Percentiles rank a stretch among this genome's conserved stretches.
Evolutionary conservation across 2,888 invertebrate species (phyloP).

Genomic region (Phalangium opilio): DNA sequence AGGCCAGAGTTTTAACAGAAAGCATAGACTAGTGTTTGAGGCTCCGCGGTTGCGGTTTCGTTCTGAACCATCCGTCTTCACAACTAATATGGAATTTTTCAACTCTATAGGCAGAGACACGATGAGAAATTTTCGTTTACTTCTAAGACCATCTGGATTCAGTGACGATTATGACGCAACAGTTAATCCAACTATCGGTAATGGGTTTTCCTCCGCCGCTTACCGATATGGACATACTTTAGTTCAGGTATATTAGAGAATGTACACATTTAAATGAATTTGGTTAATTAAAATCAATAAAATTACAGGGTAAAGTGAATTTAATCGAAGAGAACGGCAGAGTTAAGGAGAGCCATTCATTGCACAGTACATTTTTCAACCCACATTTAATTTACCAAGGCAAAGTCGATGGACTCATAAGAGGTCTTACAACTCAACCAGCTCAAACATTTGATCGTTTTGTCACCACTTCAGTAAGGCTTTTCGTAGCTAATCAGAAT

Average conservation of each 20-base stretch:
- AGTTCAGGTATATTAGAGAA: constrained; percentile 15
- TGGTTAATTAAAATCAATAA: too few species aligned
- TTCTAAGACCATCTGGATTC: constrained; percentile 21
- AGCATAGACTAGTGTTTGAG: too few species aligned
- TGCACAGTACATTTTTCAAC: constrained; percentile 19
- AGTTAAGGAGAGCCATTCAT: constrained; percentile 3
- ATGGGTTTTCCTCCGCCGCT: constrained; percentile 27
- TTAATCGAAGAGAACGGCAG: constrained; percentile 9
- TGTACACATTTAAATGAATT: too few species aligned
- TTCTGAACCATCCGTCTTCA: neutral
- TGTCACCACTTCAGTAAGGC: constrained; percentile 11
- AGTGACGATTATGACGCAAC: constrained; percentile 19
- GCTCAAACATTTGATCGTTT: constrained; percentile 14
- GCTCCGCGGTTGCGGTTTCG: too few species aligned
- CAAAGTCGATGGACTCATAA: constrained; percentile 15
- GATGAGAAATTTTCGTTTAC: constrained; percentile 26
- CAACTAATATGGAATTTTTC: neutral
- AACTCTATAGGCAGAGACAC: constrained; percentile 19
- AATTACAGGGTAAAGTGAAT: constrained; percentile 4
- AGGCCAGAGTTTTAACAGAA: too few species aligned
- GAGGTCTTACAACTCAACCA: constrained; percentile 17
- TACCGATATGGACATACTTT: constrained; percentile 27
- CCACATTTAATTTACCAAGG: constrained; percentile 12
- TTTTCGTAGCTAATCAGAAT: neutral
- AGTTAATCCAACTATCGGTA: constrained; percentile 23